These are phyloP conservation scores for Aethes cnicana DNA, from an alignment of 2,888 invertebrate genomes.

Conservation along the genomic window DNA sequence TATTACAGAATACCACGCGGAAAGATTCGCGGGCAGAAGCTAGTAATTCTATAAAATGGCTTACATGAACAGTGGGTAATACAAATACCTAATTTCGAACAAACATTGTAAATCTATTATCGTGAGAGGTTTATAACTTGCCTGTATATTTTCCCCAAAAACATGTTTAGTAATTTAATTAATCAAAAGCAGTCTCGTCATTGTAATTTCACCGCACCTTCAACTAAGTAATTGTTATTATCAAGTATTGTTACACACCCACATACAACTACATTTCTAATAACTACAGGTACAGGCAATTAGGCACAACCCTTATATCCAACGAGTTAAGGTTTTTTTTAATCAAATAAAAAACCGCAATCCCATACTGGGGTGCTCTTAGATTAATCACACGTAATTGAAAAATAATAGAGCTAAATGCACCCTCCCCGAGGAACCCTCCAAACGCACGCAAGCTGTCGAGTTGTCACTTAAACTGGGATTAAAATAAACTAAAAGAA, in stretches of 20 bases:
- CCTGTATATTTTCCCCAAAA: background rate
- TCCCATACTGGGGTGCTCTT: conserved; percentile 39
- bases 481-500: conserved; percentile 33
- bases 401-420: conserved; percentile 61
- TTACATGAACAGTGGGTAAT: too few species aligned
- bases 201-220: conserved; percentile 14
- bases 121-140: too few species aligned
- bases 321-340: background rate
- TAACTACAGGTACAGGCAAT: background rate
- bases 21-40: too few species aligned
- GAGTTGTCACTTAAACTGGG: conserved; percentile 45
- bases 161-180: background rate
- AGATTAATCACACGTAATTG: conserved; percentile 57
- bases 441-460: conserved; percentile 55
- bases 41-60: too few species aligned
- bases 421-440: conserved; percentile 50
- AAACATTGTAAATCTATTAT: too few species aligned
- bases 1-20: too few species aligned
- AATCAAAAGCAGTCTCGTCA: background rate
- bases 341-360: conserved; percentile 41
- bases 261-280: background rate
- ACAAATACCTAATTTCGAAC: too few species aligned
- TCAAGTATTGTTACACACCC: conserved; percentile 14
- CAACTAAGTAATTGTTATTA: conserved; percentile 9
- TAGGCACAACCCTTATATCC: background rate